Percentiles rank a stretch among this genome's conserved stretches.
These are phyloP conservation scores for Crepidodera aurea DNA, from an alignment of 2,888 invertebrate species.

Conservation along the genomic window DNA sequence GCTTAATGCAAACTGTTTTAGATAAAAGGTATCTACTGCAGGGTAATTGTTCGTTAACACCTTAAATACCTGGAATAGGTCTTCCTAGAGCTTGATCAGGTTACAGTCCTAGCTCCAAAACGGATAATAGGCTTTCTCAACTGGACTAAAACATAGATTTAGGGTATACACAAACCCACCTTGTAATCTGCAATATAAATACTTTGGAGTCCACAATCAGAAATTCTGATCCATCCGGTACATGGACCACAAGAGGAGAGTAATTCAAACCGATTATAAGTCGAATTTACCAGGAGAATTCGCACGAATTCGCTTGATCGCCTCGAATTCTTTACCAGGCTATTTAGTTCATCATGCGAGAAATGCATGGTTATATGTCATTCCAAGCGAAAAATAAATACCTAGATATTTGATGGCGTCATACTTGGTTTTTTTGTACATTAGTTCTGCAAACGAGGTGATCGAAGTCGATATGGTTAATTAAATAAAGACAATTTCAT, in stretches of 20 bases:
- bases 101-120: too few relatives aligned
- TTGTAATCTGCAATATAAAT: too few relatives aligned
- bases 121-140: too few relatives aligned
- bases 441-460: neutral
- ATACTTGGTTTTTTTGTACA: neutral
- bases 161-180: too few relatives aligned
- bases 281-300: slow-evolving; percentile 32
- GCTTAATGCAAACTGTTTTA: too few relatives aligned
- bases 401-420: slow-evolving; percentile 18
- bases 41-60: too few relatives aligned
- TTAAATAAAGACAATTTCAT: neutral
- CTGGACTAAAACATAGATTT: too few relatives aligned
- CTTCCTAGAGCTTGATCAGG: too few relatives aligned
- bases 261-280: slow-evolving; percentile 23
- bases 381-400: slow-evolving; percentile 16
- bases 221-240: neutral
- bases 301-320: slow-evolving; percentile 35
- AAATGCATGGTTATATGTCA: slow-evolving; percentile 18
- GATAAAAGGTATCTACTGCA: too few relatives aligned
- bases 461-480: neutral
- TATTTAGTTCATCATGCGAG: slow-evolving; percentile 25
- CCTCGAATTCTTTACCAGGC: slow-evolving; percentile 25
- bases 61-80: too few relatives aligned
- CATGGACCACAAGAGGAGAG: neutral
- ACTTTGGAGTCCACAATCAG: too few relatives aligned